These are phyloP conservation scores for Diloba caeruleocephala DNA, from an alignment of 2,888 invertebrate species.

Conservation along the genomic window DNA sequence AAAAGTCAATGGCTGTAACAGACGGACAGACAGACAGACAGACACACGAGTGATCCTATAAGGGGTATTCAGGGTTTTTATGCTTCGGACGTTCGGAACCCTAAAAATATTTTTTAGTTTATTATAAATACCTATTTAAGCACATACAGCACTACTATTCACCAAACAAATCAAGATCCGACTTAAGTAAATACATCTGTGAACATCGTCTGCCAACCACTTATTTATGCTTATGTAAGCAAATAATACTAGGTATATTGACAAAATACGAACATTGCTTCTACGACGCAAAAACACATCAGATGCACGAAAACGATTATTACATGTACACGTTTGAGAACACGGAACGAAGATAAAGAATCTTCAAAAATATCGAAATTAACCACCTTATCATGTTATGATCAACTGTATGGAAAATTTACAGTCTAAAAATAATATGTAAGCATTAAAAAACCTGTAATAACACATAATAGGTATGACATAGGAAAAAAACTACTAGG, in stretches of 20 bases:
- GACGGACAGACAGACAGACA: no score
- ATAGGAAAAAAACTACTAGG: no score
- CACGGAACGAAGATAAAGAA: conserved; percentile 6
- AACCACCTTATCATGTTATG: not conserved
- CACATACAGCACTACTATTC: conserved; percentile 5
- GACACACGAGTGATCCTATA: no score
- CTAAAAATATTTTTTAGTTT: no score
- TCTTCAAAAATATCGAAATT: not conserved
- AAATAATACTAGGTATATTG: conserved; percentile 46
- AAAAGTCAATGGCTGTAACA: no score
- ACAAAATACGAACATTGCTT: conserved; percentile 31
- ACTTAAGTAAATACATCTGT: conserved; percentile 19
- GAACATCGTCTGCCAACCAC: conserved; percentile 27
- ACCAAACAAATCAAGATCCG: conserved; percentile 6
- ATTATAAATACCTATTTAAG: no score
- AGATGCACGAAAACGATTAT: not conserved
- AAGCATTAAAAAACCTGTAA: not conserved
- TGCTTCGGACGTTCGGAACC: no score
- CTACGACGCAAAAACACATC: conserved; percentile 29
- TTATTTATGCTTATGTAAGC: conserved; percentile 33
- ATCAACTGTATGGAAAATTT: not conserved
- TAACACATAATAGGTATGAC: not conserved
- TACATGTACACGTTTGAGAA: not conserved
- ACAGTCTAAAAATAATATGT: not conserved
- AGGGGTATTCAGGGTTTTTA: no score